Evolutionary conservation across 2,888 invertebrate species (phyloP).

Genomic region (Hydropsyche betteni): DNA sequence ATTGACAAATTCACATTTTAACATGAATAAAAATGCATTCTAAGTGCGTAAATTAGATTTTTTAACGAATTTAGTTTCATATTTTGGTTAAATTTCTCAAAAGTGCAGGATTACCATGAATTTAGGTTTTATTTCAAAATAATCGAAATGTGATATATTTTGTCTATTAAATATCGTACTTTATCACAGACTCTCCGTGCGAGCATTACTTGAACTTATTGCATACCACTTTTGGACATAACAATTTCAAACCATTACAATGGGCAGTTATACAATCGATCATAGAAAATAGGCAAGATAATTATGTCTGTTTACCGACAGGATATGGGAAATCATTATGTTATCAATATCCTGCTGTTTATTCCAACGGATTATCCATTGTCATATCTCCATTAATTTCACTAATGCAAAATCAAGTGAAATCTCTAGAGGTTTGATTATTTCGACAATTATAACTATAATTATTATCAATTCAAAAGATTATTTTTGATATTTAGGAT

Average conservation of each 20-base stretch:
- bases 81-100: neutral
- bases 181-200: neutral
- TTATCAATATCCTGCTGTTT: constrained; percentile 74
- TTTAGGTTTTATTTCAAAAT: too few species aligned
- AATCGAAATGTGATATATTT: neutral
- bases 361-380: constrained; percentile 63
- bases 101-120: too few species aligned
- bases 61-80: too few species aligned
- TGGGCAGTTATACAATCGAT: constrained; percentile 68
- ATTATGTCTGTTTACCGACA: constrained; percentile 73
- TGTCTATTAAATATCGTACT: neutral
- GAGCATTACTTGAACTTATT: constrained; percentile 59
- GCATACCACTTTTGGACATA: constrained; percentile 65
- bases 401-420: constrained; percentile 77
- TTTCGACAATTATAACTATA: neutral
- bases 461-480: neutral
- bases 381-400: constrained; percentile 77
- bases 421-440: constrained; percentile 60
- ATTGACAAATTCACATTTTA: too few species aligned
- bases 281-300: constrained; percentile 65
- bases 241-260: constrained; percentile 66
- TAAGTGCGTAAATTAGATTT: too few species aligned
- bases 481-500: constrained; percentile 40
- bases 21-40: too few species aligned
- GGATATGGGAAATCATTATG: constrained; percentile 77